These are phyloP conservation scores for Gymnogyps californianus DNA, from an alignment of 2,113 vertebrate species.

Conservation along the genomic window DNA sequence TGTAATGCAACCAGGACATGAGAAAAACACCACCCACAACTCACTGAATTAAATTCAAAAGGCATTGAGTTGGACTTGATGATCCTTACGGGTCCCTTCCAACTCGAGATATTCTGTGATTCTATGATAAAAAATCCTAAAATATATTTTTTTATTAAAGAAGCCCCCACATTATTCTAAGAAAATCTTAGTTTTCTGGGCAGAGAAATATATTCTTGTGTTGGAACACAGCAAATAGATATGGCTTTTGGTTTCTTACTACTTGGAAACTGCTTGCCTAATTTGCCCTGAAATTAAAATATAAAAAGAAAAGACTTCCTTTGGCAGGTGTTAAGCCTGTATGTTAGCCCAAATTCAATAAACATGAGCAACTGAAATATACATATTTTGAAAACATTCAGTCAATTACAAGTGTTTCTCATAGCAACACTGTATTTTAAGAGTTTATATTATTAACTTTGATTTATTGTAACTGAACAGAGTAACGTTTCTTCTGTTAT, in stretches of 20 bases:
- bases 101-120: not conserved
- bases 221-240: not conserved
- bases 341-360: not conserved
- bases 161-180: fast-evolving
- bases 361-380: not conserved
- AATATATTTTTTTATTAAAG: not conserved
- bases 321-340: not conserved
- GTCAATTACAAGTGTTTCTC: not conserved
- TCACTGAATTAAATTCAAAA: not conserved
- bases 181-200: not conserved
- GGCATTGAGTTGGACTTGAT: fast-evolving
- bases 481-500: not conserved
- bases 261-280: not conserved
- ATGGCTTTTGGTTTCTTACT: not conserved
- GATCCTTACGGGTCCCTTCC: not conserved
- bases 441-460: not conserved
- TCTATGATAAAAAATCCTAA: not conserved
- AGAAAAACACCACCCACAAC: not conserved
- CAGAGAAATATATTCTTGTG: not conserved
- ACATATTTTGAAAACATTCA: not conserved
- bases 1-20: not conserved
- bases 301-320: not conserved
- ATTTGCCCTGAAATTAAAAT: not conserved
- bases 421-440: not conserved
- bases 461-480: not conserved